These are phyloP conservation scores for Trisateles emortualis DNA, from an alignment of 2,888 invertebrate genomes.

Conservation along the genomic window DNA sequence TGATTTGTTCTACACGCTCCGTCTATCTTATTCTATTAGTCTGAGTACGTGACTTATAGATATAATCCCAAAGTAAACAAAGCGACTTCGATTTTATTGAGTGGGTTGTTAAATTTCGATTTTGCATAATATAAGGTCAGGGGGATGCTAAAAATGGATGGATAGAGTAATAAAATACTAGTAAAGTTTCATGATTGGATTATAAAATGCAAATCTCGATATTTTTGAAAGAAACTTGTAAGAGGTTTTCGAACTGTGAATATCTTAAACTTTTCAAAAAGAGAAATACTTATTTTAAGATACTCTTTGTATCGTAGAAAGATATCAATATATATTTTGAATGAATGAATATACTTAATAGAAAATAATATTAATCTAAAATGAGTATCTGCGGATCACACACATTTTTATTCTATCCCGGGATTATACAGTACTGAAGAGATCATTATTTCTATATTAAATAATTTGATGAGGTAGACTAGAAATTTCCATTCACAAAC, in stretches of 20 bases:
- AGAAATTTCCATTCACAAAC: not conserved
- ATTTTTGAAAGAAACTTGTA: constrained; percentile 32
- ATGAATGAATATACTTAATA: no score
- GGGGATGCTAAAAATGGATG: constrained; percentile 43
- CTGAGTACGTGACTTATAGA: constrained; percentile 66
- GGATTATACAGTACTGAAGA: no score
- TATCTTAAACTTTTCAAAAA: constrained; percentile 14
- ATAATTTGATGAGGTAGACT: not conserved
- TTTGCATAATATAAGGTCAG: constrained; percentile 62
- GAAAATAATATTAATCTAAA: no score
- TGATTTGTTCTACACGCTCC: no score
- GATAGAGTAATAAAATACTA: constrained; percentile 55
- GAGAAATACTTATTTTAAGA: no score
- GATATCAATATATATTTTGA: no score
- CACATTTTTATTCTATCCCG: no score
- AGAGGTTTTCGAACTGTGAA: constrained; percentile 14
- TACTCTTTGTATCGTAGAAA: no score
- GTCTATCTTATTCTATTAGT: no score
- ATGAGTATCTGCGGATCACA: no score
- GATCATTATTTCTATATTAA: no score
- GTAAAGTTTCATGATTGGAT: constrained; percentile 45
- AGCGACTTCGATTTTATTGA: constrained; percentile 68
- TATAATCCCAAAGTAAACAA: constrained; percentile 69
- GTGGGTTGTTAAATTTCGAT: constrained; percentile 59
- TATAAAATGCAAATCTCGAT: constrained; percentile 36